These are phyloP conservation scores for Cylloceria caligata DNA, from an alignment of 2,888 invertebrate genomes.

Conservation along the genomic window DNA sequence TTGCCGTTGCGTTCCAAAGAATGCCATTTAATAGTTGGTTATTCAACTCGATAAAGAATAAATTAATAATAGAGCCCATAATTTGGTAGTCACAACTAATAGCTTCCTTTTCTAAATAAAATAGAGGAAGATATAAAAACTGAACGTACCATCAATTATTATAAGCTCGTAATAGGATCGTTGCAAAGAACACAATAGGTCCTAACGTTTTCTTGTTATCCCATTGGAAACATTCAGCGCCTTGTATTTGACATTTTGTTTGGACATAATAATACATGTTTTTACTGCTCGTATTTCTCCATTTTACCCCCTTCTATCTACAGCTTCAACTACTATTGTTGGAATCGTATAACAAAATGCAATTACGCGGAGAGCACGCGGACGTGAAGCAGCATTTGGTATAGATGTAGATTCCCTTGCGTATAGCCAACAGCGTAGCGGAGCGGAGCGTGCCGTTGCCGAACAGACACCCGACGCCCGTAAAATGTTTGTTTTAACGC, in stretches of 20 bases:
- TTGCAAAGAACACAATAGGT: background rate
- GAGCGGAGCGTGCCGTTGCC: constrained; percentile 58
- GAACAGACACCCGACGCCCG: constrained; percentile 58
- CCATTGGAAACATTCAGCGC: constrained; percentile 10
- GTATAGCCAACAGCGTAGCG: constrained; percentile 3
- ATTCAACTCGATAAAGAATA: background rate
- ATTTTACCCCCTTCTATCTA: constrained; percentile 30
- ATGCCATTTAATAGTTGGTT: background rate
- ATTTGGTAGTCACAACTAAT: no score
- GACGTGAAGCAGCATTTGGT: constrained; percentile 31
- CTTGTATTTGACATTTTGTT: constrained; percentile 67
- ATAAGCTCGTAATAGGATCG: background rate
- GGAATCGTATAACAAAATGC: constrained; percentile 61
- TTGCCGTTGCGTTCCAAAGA: background rate
- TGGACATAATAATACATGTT: constrained; percentile 69
- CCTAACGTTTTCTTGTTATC: background rate
- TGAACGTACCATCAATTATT: background rate
- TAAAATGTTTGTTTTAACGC: constrained; percentile 75
- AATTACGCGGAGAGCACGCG: constrained; percentile 55
- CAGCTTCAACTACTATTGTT: constrained; percentile 62
- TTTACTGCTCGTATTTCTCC: constrained; percentile 58
- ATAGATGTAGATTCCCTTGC: constrained; percentile 45
- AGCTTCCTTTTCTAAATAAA: no score
- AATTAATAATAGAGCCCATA: no score
- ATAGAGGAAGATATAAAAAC: no score